Evolutionary conservation across 2,888 invertebrate species (phyloP), one percentile per base, ranked within the genome.

Genomic region (Andricus curvator): DNA sequence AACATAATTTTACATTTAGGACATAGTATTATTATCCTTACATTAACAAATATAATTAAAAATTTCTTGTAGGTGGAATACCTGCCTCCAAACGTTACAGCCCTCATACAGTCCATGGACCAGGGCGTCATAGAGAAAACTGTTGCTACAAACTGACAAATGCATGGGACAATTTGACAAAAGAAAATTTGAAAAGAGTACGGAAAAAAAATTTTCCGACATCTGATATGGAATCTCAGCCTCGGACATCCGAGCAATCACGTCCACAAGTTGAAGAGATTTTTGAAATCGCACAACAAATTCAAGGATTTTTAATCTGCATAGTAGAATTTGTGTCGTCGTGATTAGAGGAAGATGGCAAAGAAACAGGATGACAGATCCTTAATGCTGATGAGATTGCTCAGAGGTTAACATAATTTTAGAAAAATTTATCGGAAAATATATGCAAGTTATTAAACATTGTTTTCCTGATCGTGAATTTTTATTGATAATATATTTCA

Each of bases 301-400:
- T 56, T 56, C 20, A n/a, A 56, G 56, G 56, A n/a, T n/a, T 56
- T 56, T n/a, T n/a, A 56, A 56, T n/a, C 56, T 56, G 56, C n/a
- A 56, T n/a, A 56, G n/a, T 56, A 4, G n/a, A n/a, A 56, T 56
- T 0, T 56, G 56, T 56, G n/a, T 56, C 56, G 56, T 56, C 20
- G n/a, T n/a, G 5, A n/a, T 56, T 56, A 56, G 56, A 56, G n/a
- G 56, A 56, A 56, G n/a, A n/a, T 56, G n/a, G n/a, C n/a, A n/a
- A n/a, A n/a, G n/a, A 56, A 56, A 56, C 51, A 51, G 51, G 51
- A 51, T 51, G 51, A 17, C 48, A 51, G 48, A 51, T 51, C 1
- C 48, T 51, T 17, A 51, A 51, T 4, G 48, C 9, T 51, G 48
- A 51, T 51, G 48, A 51, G 17, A 17, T 51, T 51, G 13, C 48